A percentile compares a stretch with the other conserved stretches of the same genome.
Conservation (phyloP, 2,113 vertebrate genomes). For the Peromyscus polionotus region DNA sequence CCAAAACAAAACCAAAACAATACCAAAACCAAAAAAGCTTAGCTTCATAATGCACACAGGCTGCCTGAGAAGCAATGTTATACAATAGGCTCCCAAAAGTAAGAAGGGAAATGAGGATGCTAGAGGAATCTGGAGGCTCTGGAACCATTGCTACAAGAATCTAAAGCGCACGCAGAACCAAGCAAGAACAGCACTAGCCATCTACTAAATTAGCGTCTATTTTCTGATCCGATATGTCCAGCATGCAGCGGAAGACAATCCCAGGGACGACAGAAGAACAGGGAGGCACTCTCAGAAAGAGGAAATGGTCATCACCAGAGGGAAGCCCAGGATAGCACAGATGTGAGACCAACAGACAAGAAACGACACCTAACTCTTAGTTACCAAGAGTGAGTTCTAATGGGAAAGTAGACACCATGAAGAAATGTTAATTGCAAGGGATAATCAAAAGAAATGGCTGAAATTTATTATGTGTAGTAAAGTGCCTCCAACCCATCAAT, state of each 20-base stretch:
- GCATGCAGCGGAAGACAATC: background rate
- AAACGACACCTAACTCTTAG: background rate
- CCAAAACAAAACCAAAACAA: background rate
- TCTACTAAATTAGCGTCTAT: background rate
- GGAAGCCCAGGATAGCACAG: background rate
- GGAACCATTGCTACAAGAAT: background rate
- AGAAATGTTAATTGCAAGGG: background rate
- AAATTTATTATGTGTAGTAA: background rate
- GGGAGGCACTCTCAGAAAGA: background rate
- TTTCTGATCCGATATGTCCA: background rate
- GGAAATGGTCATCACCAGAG: constrained; percentile 26
- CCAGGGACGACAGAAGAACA: background rate
- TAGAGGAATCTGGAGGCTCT: background rate
- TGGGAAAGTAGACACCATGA: background rate
- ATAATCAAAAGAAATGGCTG: constrained; percentile 39
- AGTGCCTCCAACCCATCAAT: background rate
- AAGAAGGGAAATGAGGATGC: background rate
- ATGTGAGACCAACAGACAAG: background rate
- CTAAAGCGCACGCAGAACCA: background rate
- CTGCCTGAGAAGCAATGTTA: background rate
- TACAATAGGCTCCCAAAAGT: background rate
- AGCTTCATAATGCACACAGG: background rate
- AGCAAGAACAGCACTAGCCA: background rate
- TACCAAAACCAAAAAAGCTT: background rate
- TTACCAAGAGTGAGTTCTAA: background rate